Percentiles rank a stretch among this genome's conserved stretches.
Evolutionary conservation across 1,140 invertebrate genomes (phyloP).

Genomic region (Lepidurus packardi): DNA sequence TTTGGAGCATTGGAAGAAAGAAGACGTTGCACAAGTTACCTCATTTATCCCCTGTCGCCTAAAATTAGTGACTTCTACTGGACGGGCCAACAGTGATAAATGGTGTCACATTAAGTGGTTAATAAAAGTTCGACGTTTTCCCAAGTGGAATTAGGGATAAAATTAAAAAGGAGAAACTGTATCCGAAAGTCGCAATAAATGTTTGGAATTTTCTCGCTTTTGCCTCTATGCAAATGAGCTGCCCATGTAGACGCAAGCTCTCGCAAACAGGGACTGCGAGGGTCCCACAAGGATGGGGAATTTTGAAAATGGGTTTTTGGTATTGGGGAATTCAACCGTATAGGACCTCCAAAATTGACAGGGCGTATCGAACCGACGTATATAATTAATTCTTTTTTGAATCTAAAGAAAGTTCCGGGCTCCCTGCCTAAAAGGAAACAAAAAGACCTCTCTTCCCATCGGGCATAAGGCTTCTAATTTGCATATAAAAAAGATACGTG

Average conservation of each 20-base stretch:
- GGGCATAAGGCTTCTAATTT: not conserved
- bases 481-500: not conserved
- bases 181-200: not conserved
- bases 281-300: not conserved
- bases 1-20: not conserved
- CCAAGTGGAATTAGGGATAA: not conserved
- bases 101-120: not conserved
- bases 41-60: not conserved
- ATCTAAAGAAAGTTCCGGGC: not conserved
- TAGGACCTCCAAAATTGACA: not conserved
- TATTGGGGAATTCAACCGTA: constrained; percentile 1
- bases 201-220: not conserved
- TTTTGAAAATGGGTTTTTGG: not conserved
- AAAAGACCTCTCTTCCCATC: not conserved
- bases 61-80: constrained; percentile 9
- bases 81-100: not conserved
- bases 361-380: not conserved
- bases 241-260: not conserved
- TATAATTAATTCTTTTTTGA: not conserved
- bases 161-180: not conserved
- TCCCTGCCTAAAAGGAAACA: not conserved
- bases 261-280: not conserved
- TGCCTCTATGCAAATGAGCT: not conserved
- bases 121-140: not conserved
- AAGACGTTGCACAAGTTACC: not conserved